These are phyloP conservation scores for Peromyscus attwateri DNA, from an alignment of 2,797 vertebrate genomes.

Conservation along the genomic window DNA sequence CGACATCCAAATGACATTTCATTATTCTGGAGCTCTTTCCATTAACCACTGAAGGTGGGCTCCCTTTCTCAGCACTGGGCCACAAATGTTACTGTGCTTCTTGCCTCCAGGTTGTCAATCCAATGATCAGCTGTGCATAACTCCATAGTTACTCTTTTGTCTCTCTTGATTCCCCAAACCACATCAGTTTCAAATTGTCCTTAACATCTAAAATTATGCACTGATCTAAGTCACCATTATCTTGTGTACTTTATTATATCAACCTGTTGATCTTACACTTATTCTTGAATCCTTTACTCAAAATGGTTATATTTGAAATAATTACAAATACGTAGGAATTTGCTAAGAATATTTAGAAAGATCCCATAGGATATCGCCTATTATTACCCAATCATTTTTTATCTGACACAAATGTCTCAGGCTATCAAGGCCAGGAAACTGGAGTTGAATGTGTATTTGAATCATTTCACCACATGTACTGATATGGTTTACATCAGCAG, in stretches of 20 bases:
- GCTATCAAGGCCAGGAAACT: background rate
- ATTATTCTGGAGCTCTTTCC: background rate
- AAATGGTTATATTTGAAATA: conserved; percentile 15
- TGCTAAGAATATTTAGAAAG: background rate
- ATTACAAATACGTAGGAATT: background rate
- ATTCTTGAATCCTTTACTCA: background rate
- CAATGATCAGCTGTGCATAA: background rate
- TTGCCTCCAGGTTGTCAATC: background rate
- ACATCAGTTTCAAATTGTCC: background rate
- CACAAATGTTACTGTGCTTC: background rate
- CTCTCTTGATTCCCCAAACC: background rate
- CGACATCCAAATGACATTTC: background rate
- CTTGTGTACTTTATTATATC: background rate
- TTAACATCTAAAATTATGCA: background rate
- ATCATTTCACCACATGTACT: background rate
- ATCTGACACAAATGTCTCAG: background rate
- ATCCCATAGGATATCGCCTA: background rate
- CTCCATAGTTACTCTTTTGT: background rate
- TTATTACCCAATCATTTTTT: background rate
- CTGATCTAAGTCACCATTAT: background rate
- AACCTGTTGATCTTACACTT: background rate
- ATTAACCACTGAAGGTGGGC: background rate
- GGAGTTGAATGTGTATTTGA: background rate
- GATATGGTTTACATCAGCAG: background rate
- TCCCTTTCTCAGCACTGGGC: background rate